Evolutionary conservation across 2,888 invertebrate species (phyloP), one percentile per base, ranked within the genome.

Genomic region (Troides oblongomaculatus): DNA sequence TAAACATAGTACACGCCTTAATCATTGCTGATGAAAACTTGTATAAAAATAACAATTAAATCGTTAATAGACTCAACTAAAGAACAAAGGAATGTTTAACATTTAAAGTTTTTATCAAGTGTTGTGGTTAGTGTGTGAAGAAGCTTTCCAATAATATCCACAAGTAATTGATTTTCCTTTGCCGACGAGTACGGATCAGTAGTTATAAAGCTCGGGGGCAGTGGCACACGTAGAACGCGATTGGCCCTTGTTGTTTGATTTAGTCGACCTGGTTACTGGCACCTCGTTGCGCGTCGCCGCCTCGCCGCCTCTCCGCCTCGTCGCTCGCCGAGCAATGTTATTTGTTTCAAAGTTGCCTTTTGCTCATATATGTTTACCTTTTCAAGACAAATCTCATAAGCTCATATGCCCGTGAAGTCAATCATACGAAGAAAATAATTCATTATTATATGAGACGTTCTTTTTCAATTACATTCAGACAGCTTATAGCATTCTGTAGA

Each of bases 211-310:
- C 77, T 70, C 68, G 66, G 71, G 73, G 74, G 77, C 80, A 78
- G 77, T 74, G 78, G 79, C 80, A 79, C 78, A 81, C 82, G 80
- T 78, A 72, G 80, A 82, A 78, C 81, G 39, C 39, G 80, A 84
- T 86, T 86, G 86, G 78, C 77, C 80, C 81, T 77, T 84, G 87
- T 84, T 88, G 84, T 89, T 89, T 89, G 89, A 89, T 89, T 86
- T 84, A 77, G 79, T 76, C 84, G 84, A 81, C 84, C 86, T 85
- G 84, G 80, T 81, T 73, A 73, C 76, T 74, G 69, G 74, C 77
- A 75, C 79, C 75, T 76, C 77, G 77, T 84, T 86, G 78, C 84
- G 75, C 83, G 80, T 81, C 81, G 79, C 74, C 76, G 76, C 76
- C 68, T 73, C 70, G 64, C 74, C 77, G 78, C 74, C 14, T 46